Conservation (phyloP, 2,888 invertebrate species). For the Yponomeuta cagnagella region DNA sequence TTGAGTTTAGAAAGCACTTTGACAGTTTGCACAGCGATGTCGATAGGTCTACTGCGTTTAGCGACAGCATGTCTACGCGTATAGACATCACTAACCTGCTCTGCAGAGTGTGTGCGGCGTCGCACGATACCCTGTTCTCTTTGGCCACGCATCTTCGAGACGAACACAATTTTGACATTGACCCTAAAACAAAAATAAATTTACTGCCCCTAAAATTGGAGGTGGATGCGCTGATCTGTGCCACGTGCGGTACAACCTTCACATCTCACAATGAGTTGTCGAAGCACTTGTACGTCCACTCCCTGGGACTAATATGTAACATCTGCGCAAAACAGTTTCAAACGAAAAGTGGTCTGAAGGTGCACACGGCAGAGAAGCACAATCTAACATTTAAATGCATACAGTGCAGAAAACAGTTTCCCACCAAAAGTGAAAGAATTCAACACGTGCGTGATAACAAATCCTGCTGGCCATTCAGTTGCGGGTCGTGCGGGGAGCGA, state of each 20-base stretch:
- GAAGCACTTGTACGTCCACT: constrained; percentile 34
- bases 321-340: constrained; percentile 61
- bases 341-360: constrained; percentile 49
- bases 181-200: not conserved
- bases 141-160: constrained; percentile 12
- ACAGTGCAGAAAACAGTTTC: constrained; percentile 52
- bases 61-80: not conserved
- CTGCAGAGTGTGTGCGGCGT: constrained; percentile 13
- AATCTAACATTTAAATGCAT: constrained; percentile 47
- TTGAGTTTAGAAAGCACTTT: constrained; percentile 16
- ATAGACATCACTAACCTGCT: constrained; percentile 17
- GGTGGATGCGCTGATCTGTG: not conserved
- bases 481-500: constrained; percentile 22
- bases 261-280: constrained; percentile 55
- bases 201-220: constrained; percentile 10
- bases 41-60: constrained; percentile 10
- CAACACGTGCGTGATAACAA: constrained; percentile 52
- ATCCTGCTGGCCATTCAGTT: constrained; percentile 20
- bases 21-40: constrained; percentile 11
- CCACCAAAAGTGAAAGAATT: constrained; percentile 59
- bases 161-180: constrained; percentile 4
- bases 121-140: constrained; percentile 5
- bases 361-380: constrained; percentile 56
- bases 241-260: not conserved
- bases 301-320: constrained; percentile 41